phyloP scores from a whole-genome alignment of 2,888 invertebrate genomes.

The Odontomyia ornata region DNA sequence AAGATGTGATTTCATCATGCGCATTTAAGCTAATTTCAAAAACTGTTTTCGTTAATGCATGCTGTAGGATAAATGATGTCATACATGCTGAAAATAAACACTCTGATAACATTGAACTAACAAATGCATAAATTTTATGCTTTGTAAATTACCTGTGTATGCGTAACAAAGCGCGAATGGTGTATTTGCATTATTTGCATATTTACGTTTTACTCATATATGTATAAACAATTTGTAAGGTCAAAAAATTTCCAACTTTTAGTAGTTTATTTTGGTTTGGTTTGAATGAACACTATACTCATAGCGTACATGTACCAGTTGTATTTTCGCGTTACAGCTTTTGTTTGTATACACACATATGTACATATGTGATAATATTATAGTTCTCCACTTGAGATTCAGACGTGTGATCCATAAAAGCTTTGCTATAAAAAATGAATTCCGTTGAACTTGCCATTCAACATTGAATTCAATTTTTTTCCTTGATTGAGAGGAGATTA shows the following conservation, averaged over 20 bases:
- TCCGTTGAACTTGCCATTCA: too few relatives aligned
- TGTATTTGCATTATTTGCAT: neutral
- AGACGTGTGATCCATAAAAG: too few relatives aligned
- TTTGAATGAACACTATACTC: neutral
- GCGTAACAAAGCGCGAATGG: neutral
- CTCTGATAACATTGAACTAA: neutral
- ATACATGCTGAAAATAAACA: neutral
- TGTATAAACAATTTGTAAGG: neutral
- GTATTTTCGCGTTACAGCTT: too few relatives aligned
- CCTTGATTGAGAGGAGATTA: too few relatives aligned
- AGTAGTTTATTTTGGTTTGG: neutral
- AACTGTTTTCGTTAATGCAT: neutral
- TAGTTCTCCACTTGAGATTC: too few relatives aligned
- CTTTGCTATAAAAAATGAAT: too few relatives aligned
- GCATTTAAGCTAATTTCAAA: too few relatives aligned
- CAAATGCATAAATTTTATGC: neutral
- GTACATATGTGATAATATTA: too few relatives aligned
- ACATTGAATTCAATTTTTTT: too few relatives aligned
- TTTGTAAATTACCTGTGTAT: neutral
- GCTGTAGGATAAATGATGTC: neutral
- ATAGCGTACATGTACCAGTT: too few relatives aligned
- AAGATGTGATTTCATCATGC: neutral
- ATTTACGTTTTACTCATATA: neutral
- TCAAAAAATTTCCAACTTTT: neutral
- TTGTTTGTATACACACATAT: too few relatives aligned